Percentiles rank a stretch among this genome's conserved stretches.
These are phyloP conservation scores for Drosophila percnosoma DNA, from an alignment of 2,888 invertebrate genomes.

Conservation along the genomic window DNA sequence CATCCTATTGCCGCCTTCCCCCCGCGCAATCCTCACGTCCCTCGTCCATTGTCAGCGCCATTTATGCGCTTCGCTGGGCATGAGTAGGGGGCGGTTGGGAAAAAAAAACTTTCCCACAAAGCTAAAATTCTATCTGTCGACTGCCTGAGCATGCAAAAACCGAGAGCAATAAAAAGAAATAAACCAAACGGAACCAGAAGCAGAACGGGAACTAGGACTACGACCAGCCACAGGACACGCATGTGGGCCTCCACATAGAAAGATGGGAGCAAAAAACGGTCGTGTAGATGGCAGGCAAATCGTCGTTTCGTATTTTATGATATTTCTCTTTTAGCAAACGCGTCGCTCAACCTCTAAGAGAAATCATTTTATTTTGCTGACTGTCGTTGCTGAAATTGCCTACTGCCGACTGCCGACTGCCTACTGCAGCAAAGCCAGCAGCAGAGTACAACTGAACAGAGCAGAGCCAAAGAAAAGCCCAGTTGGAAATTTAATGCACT, in stretches of 20 bases:
- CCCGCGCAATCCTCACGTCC: slow-evolving; percentile 2
- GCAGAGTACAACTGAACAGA: not conserved
- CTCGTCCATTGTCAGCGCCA: slow-evolving; percentile 75
- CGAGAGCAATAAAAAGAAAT: slow-evolving; percentile 37
- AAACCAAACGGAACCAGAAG: slow-evolving; percentile 48
- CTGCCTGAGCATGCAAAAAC: slow-evolving; percentile 75
- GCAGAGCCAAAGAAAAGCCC: slow-evolving; percentile 26
- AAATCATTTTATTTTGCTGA: slow-evolving; percentile 78
- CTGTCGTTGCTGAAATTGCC: slow-evolving; percentile 78
- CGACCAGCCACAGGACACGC: slow-evolving; percentile 51
- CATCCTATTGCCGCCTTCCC: not conserved
- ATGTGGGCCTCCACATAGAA: slow-evolving; percentile 44
- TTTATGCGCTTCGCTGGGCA: slow-evolving; percentile 72
- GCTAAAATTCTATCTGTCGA: slow-evolving; percentile 72
- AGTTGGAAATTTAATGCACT: slow-evolving; percentile 47
- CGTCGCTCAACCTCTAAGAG: slow-evolving; percentile 38
- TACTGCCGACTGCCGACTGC: slow-evolving; percentile 55
- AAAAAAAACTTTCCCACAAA: slow-evolving; percentile 77
- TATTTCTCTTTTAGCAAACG: slow-evolving; percentile 52
- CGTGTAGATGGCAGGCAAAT: slow-evolving; percentile 67
- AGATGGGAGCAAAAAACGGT: slow-evolving; percentile 19
- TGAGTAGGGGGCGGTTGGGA: slow-evolving; percentile 14
- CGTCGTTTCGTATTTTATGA: slow-evolving; percentile 77
- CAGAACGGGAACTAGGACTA: slow-evolving; percentile 30
- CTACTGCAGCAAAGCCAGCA: slow-evolving; percentile 22